phyloP scores from a whole-genome alignment of 2,797 vertebrate species.

The Garrulus glandarius region DNA sequence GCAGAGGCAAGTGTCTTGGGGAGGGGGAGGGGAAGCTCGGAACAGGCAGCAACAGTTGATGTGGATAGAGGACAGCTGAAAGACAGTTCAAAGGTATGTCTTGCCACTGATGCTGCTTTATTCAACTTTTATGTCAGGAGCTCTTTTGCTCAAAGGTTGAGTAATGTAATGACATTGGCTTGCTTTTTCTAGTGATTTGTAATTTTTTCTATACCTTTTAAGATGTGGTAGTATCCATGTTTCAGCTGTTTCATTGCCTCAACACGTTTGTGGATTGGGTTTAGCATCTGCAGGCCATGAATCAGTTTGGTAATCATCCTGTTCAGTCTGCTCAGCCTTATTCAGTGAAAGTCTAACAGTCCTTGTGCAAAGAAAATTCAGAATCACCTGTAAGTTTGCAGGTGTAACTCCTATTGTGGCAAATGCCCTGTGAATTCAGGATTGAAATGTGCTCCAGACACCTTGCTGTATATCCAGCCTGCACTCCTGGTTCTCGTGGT shows the following conservation, averaged over 20 bases:
- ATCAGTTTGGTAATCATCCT: not conserved
- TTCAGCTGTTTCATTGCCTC: not conserved
- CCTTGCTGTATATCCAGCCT: not conserved
- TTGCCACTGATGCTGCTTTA: not conserved
- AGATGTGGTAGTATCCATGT: not conserved
- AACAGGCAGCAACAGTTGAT: not conserved
- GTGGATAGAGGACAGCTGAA: not conserved
- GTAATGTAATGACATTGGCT: not conserved
- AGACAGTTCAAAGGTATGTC: not conserved
- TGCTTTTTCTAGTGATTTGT: not conserved
- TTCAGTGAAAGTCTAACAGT: not conserved
- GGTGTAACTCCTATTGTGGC: not conserved
- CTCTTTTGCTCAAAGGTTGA: not conserved
- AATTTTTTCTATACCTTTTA: not conserved
- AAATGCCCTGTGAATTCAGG: not conserved
- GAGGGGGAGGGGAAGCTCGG: no score
- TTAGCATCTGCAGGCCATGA: not conserved
- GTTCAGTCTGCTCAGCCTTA: not conserved
- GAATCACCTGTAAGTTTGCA: not conserved
- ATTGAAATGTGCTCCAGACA: not conserved
- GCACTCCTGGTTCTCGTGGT: not conserved
- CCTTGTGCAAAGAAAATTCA: not conserved
- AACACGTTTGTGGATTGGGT: not conserved
- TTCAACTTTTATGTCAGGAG: not conserved
- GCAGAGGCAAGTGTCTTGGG: no score